phyloP scores from a whole-genome alignment of 2,888 invertebrate genomes.

The Tinea trinotella region DNA sequence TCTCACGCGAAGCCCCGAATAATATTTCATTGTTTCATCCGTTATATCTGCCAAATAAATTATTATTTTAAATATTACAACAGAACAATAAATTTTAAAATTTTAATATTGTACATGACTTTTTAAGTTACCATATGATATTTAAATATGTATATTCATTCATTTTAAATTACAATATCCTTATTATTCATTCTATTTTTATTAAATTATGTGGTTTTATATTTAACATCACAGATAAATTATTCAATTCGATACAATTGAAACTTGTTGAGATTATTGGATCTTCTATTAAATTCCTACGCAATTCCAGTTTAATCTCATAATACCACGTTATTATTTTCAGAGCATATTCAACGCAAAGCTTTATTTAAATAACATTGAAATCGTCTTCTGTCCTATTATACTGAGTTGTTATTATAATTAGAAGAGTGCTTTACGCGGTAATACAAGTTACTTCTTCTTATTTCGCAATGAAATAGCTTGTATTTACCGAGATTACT shows the following conservation, averaged over 20 bases:
- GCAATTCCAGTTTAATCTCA: neutral
- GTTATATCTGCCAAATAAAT: neutral
- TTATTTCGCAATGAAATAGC: constrained; percentile 36
- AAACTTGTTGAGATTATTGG: neutral
- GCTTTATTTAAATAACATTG: neutral
- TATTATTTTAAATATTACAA: neutral
- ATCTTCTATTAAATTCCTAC: neutral
- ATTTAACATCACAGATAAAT: neutral
- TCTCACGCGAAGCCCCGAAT: neutral
- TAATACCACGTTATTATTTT: neutral
- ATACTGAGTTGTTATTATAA: constrained; percentile 27
- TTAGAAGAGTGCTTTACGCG: constrained; percentile 35
- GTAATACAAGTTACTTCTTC: constrained; percentile 35
- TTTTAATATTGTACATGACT: neutral
- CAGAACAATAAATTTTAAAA: neutral
- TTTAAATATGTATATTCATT: too few relatives aligned
- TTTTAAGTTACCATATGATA: too few relatives aligned
- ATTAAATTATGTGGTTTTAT: neutral
- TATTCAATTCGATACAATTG: neutral
- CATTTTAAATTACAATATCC: too few relatives aligned
- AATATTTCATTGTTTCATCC: neutral
- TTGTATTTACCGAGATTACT: constrained; percentile 39
- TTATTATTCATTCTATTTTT: too few relatives aligned
- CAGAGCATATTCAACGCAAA: neutral
- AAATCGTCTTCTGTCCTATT: neutral